Base-by-base conservation (phyloP, 2,797 vertebrate genomes). In the Tenualosa thibaudeaui region DNA sequence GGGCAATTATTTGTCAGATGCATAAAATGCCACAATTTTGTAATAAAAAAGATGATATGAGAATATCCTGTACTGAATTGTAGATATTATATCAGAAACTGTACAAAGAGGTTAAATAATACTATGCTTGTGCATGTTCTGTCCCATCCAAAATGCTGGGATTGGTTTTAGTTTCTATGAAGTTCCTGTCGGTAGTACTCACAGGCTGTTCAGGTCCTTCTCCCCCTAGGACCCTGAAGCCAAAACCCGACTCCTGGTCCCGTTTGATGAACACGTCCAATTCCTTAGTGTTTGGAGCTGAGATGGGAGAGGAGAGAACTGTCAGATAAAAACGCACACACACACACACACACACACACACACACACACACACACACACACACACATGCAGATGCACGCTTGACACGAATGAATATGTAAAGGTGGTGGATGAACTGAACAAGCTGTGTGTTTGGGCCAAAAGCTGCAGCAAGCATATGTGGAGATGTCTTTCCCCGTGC, bases 191-290 rank as follows among this genome's bases (percentile, higher is more conserved):
- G 81, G 81, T 0, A 60, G 62, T 71, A 89, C 98, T 95, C 92
- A 99, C 98, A 5, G 98, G 97, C 85, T 99, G 97, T 87, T 99
- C 98, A 0, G 97, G 97, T n/a, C 98, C 98, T 24, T 99, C 98
- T 85, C 98, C 98, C 84, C 98, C 98, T 0, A 99, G 96, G 54
- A 99, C 98, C 46, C 98, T 94, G 94, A 99, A 99, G 82, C 98
- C 98, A 88, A 99, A 99, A 62, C 98, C 98, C 0, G 97, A 98
- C 90, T 99, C 98, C 90, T 99, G 98, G 90, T 99, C 98, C 88
- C 98, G 95, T 90, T 98, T 97, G 89, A 96, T 96, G 91, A 97
- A 99, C 90, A 99, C 97, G 62, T 99, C 98, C 93, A 99, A 91
- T 86, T 99, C 98, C 94, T 97, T 98, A 58, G 97, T 97, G 90